A percentile compares a stretch with the other conserved stretches of the same genome.
Evolutionary conservation across 2,888 invertebrate species (phyloP).

Genomic region (Xylophagus ater): DNA sequence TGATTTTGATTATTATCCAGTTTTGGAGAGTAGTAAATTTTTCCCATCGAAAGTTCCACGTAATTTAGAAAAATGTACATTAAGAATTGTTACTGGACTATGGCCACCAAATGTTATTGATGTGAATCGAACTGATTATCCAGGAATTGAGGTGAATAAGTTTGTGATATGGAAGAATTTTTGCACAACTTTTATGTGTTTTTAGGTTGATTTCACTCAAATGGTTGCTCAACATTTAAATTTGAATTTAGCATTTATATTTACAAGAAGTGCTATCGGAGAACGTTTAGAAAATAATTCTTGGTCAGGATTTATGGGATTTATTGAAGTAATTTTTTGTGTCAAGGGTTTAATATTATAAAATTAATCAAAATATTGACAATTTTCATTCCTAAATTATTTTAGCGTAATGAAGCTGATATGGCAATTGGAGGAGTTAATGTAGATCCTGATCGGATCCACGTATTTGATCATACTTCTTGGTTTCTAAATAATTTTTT

Average conservation of each 20-base stretch:
- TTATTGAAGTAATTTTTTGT: constrained; percentile 12
- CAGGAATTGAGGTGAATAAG: constrained; percentile 15
- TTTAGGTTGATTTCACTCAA: constrained; percentile 14
- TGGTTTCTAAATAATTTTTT: constrained; percentile 14
- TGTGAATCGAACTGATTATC: constrained; percentile 7
- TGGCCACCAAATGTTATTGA: constrained; percentile 16
- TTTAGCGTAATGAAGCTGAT: constrained; percentile 13
- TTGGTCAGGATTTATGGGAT: constrained; percentile 15
- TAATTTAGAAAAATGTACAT: constrained; percentile 9
- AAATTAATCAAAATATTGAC: background rate
- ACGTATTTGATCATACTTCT: constrained; percentile 9
- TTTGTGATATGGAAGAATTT: no score
- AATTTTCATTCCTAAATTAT: background rate
- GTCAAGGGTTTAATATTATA: background rate
- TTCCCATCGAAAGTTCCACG: constrained; percentile 13
- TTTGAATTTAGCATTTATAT: constrained; percentile 8
- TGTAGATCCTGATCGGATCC: constrained; percentile 6
- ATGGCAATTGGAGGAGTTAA: constrained; percentile 14
- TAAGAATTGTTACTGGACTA: constrained; percentile 13
- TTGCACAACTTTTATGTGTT: background rate
- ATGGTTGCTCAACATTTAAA: constrained; percentile 11
- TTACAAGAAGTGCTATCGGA: constrained; percentile 7
- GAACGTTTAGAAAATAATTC: constrained; percentile 1
- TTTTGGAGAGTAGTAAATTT: background rate
- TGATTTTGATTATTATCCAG: background rate